A percentile compares a stretch with the other conserved stretches of the same genome.
phyloP scores from a whole-genome alignment of 2,797 vertebrate genomes.

The Acomys russatus region DNA sequence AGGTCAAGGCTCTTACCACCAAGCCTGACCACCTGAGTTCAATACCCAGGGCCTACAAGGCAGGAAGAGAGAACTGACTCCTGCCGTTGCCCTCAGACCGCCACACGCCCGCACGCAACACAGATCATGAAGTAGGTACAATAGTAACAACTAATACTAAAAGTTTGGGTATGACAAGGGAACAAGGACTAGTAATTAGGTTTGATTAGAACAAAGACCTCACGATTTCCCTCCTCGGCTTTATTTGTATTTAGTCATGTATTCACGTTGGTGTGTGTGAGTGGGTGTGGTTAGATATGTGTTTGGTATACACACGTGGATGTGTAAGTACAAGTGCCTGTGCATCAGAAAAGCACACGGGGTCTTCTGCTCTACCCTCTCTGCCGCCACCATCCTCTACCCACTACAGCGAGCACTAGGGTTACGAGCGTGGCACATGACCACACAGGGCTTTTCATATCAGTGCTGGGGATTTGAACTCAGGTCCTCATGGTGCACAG shows the following conservation, averaged over 20 bases:
- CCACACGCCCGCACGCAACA: not conserved
- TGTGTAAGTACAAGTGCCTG: no score
- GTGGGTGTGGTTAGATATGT: not conserved
- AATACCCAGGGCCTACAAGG: not conserved
- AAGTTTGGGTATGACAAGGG: constrained; percentile 21
- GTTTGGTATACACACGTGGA: not conserved
- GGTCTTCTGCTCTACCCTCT: not conserved
- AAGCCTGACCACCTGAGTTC: no score
- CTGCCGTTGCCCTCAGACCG: not conserved
- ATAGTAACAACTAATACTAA: not conserved
- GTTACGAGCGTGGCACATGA: not conserved
- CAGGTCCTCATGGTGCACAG: not conserved
- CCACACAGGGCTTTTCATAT: not conserved
- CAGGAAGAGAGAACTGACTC: not conserved
- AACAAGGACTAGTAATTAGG: constrained; percentile 14
- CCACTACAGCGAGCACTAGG: not conserved
- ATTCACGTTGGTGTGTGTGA: not conserved
- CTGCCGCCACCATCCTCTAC: not conserved
- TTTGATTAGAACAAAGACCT: not conserved
- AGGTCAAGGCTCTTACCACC: no score
- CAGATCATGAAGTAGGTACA: not conserved
- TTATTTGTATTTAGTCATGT: not conserved
- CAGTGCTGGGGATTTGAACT: not conserved
- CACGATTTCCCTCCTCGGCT: not conserved
- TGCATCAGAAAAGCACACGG: not conserved